These are phyloP conservation scores for Pyrrhosoma nymphula DNA, from an alignment of 2,888 invertebrate genomes.

Conservation along the genomic window DNA sequence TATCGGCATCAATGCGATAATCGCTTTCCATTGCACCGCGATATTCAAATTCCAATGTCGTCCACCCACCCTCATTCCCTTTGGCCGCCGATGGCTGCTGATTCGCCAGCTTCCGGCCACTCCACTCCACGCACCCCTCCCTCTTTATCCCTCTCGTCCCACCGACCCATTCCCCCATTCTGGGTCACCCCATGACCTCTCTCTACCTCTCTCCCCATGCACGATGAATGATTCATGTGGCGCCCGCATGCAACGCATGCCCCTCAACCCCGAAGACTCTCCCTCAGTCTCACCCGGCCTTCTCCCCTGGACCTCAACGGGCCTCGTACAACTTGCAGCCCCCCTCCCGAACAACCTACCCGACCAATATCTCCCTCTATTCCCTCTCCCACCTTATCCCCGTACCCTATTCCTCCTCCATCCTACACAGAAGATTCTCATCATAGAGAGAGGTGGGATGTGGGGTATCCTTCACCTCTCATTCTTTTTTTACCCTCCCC, in stretches of 20 bases:
- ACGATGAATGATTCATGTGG: conserved; percentile 58
- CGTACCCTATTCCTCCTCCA: not conserved
- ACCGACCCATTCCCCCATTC: not conserved
- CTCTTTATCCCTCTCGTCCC: not conserved
- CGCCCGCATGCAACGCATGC: not conserved
- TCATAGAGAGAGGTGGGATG: not conserved
- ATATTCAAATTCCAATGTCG: conserved; percentile 1
- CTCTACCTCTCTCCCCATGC: not conserved
- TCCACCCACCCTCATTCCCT: not conserved
- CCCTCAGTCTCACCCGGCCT: not conserved
- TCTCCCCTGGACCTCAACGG: not conserved
- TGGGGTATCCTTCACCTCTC: not conserved
- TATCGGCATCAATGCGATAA: not conserved
- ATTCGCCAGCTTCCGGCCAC: no score
- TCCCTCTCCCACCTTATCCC: not conserved
- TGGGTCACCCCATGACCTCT: conserved; percentile 4
- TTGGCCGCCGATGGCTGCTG: not conserved
- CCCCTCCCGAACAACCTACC: not conserved
- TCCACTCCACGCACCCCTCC: not conserved
- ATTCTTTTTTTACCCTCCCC: not conserved
- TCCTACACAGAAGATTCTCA: not conserved
- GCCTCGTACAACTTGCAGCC: not conserved
- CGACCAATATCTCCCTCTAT: not conserved
- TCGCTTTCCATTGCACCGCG: not conserved
- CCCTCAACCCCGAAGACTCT: not conserved